These are phyloP conservation scores for Brachyhypopomus gauderio DNA, from an alignment of 2,113 vertebrate genomes.

Conservation along the genomic window DNA sequence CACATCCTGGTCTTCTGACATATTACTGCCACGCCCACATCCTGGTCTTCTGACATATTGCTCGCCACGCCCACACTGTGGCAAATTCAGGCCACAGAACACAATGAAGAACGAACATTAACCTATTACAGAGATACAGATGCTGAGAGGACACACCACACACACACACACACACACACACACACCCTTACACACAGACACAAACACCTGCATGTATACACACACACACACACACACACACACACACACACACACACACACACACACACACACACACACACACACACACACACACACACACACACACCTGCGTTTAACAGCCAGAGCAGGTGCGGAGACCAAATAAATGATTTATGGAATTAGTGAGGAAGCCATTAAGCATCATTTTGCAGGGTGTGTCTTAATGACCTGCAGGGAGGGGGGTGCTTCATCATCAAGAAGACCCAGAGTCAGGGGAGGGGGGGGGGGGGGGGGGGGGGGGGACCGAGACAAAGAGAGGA, in stretches of 20 bases:
- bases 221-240: too few relatives aligned
- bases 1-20: too few relatives aligned
- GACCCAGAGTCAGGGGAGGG: constrained; percentile 40
- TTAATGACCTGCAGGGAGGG: constrained; percentile 75
- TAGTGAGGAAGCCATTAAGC: constrained; percentile 71
- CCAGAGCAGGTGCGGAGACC: constrained; percentile 72
- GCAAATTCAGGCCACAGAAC: too few relatives aligned
- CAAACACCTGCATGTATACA: too few relatives aligned
- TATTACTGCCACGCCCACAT: too few relatives aligned
- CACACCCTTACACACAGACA: too few relatives aligned
- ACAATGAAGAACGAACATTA: too few relatives aligned
- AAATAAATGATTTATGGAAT: constrained; percentile 79
- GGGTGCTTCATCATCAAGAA: constrained; percentile 74
- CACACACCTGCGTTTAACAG: constrained; percentile 68
- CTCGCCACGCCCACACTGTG: too few relatives aligned
- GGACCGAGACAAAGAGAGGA: constrained; percentile 45
- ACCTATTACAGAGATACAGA: too few relatives aligned
- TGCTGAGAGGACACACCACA: too few relatives aligned
- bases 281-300: constrained; percentile 62
- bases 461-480: constrained; percentile 50
- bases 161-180: too few relatives aligned
- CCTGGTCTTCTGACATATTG: too few relatives aligned
- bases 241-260: background rate
- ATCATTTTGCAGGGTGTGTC: constrained; percentile 75
- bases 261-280: constrained; percentile 39